Percentiles rank a stretch among this genome's conserved stretches.
Conservation (phyloP, 2,113 vertebrate species). For the Neofelis nebulosa region DNA sequence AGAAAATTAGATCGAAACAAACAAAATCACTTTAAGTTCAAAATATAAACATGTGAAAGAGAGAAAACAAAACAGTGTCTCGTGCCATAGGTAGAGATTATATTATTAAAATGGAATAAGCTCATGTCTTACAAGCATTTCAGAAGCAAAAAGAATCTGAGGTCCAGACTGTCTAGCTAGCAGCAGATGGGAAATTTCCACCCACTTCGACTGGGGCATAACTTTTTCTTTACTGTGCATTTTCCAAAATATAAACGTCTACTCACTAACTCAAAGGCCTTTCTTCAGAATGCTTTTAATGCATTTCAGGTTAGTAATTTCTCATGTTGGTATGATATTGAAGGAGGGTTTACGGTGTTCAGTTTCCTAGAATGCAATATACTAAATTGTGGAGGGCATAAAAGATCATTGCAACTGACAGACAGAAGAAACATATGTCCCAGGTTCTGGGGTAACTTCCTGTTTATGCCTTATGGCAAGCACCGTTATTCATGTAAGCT, state of each 20-base stretch:
- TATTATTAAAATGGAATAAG: slow-evolving; percentile 44
- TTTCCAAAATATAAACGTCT: slow-evolving; percentile 35
- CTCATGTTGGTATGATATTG: not conserved
- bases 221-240: slow-evolving; percentile 12
- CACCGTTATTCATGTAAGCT: not conserved
- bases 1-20: not conserved
- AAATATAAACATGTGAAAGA: not conserved
- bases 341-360: not conserved
- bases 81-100: not conserved
- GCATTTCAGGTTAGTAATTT: not conserved
- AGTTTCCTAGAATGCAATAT: not conserved
- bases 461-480: not conserved
- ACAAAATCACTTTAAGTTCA: not conserved
- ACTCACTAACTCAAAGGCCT: not conserved
- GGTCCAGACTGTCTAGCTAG: slow-evolving; percentile 35
- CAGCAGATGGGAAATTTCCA: slow-evolving; percentile 42
- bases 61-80: not conserved
- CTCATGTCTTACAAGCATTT: slow-evolving; percentile 35
- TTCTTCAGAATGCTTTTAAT: not conserved
- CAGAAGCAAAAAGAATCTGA: slow-evolving; percentile 11
- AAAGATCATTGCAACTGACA: not conserved
- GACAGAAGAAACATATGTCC: not conserved
- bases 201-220: slow-evolving; percentile 19
- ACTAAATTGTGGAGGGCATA: not conserved
- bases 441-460: not conserved